Base-by-base conservation (phyloP, 2,113 vertebrate genomes). In the Dipodomys stephensi region DNA sequence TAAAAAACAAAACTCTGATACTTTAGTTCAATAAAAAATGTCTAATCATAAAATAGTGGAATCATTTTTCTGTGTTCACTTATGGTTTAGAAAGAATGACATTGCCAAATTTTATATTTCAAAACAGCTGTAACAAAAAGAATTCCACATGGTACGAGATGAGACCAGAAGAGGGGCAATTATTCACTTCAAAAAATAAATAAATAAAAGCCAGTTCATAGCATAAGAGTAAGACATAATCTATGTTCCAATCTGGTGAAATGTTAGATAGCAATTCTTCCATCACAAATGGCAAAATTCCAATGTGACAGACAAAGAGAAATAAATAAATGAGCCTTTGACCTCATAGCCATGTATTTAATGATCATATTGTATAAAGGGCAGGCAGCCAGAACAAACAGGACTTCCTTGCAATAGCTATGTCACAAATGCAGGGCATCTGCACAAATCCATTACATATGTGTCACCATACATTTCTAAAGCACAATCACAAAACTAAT, bases 241-340 rank as follows among this genome's bases (percentile, higher is more conserved):
- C 80, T 74, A 62, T 96, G 8, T 57, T 97, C 88, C 65, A 32
- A 18, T 96, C 90, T 97, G 72, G 30, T 82, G 79, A 89, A 68
- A 90, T 93, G 83, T 83, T 92, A 90, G 16, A 71, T 60, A 87
- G 83, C 22, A 25, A 84, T 96, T 97, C 90, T 68, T 60, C 82
- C 20, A n/a, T 78, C 92, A 81, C 23, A 97, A 96, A 95, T 25
- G 84, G 15, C 49, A 94, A 60, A 88, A 81, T 94, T 93, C 83
- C 94, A 91, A 53, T 84, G 32, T 25, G 72, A 27, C 78, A 87
- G 72, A 27, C 78, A 87, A 60, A 92, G 35, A 53, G 46, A 93
- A 90, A 86, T n/a, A 96, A 93, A 90, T 88, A 97, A 96, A 92
- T 7, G 93, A 64, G 73, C 0, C 0, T 65, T 94, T 95, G 86